These are phyloP conservation scores for Lycia hirtaria DNA, from an alignment of 2,888 invertebrate genomes.

Conservation along the genomic window DNA sequence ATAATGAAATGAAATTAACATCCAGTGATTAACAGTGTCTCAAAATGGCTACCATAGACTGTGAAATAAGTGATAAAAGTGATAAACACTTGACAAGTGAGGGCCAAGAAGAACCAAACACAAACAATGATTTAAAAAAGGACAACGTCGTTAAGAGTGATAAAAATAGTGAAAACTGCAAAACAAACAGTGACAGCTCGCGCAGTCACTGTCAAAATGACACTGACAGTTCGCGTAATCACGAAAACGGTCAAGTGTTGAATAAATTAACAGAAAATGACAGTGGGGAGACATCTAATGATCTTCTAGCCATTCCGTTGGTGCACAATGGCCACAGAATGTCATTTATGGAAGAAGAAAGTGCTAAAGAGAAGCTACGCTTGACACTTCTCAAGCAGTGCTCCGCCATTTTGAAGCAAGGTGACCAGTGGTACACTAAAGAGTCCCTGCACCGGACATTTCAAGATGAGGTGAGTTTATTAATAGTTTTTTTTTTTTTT, in stretches of 20 bases:
- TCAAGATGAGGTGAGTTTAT: slow-evolving; percentile 88
- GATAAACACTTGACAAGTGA: slow-evolving; percentile 14
- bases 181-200: slow-evolving; percentile 24
- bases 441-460: slow-evolving; percentile 88
- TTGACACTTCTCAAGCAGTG: slow-evolving; percentile 87
- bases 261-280: slow-evolving; percentile 16
- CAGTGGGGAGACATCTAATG: slow-evolving; percentile 34
- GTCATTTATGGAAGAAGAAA: slow-evolving; percentile 90
- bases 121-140: slow-evolving; percentile 22
- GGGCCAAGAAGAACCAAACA: slow-evolving; percentile 3
- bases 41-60: slow-evolving; percentile 40
- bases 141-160: slow-evolving; percentile 37
- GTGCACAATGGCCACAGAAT: slow-evolving; percentile 70
- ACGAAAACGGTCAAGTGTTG: slow-evolving; percentile 6
- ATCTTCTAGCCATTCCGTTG: slow-evolving; percentile 38
- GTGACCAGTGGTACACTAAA: slow-evolving; percentile 86
- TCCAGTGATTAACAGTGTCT: not conserved
- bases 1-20: not conserved
- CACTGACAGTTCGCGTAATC: slow-evolving; percentile 6
- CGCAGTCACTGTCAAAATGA: slow-evolving; percentile 33
- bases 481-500: too few relatives aligned
- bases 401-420: slow-evolving; percentile 87
- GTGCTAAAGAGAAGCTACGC: slow-evolving; percentile 86
- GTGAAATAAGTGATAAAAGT: slow-evolving; percentile 35
- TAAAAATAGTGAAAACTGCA: slow-evolving; percentile 26